A percentile compares a stretch with the other conserved stretches of the same genome.
phyloP scores from a whole-genome alignment of 2,888 invertebrate genomes.

The Orchestes rusci region DNA sequence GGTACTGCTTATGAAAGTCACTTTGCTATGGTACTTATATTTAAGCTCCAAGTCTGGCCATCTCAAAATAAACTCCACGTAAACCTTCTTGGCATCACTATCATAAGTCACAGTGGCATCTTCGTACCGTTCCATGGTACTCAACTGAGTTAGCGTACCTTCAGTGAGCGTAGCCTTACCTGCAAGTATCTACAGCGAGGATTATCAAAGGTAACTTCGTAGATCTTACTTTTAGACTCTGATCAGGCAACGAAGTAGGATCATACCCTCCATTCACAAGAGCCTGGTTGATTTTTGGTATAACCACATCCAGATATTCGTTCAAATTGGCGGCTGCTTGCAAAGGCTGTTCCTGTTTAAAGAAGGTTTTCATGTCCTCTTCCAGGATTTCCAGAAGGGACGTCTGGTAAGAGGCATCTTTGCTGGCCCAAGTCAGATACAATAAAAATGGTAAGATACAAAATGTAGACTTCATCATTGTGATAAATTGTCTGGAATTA shows the following conservation, averaged over 20 bases:
- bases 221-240: constrained; percentile 4
- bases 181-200: constrained; percentile 10
- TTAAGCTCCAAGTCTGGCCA: constrained; percentile 37
- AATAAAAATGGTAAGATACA: no score
- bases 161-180: constrained; percentile 10
- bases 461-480: no score
- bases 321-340: constrained; percentile 10
- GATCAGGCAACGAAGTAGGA: constrained; percentile 12
- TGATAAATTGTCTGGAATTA: no score
- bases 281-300: constrained; percentile 9
- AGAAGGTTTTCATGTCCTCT: not conserved
- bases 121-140: constrained; percentile 30
- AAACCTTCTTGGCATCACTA: constrained; percentile 12
- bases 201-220: constrained; percentile 4
- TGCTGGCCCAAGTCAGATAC: no score
- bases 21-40: constrained; percentile 48
- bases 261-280: constrained; percentile 15
- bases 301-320: constrained; percentile 8
- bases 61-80: constrained; percentile 12
- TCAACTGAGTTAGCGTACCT: constrained; percentile 8
- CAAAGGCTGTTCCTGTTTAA: not conserved
- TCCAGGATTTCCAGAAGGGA: no score
- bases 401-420: no score
- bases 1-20: constrained; percentile 49
- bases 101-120: constrained; percentile 39